Percentiles rank a stretch among this genome's conserved stretches.
Conservation (phyloP, 2,113 vertebrate species). For the Chaenogobius annularis region DNA sequence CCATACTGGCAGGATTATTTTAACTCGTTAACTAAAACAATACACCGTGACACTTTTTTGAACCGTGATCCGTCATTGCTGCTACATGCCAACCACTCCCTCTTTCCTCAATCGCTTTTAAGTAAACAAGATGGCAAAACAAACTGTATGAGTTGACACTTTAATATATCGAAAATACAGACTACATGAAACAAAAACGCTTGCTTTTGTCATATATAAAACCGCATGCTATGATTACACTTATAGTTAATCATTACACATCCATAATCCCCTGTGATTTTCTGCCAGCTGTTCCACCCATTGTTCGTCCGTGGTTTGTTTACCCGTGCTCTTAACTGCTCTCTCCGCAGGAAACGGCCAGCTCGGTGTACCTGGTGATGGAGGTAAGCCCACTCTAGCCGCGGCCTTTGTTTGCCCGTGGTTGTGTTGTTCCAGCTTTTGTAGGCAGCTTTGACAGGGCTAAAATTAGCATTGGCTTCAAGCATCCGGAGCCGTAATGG, state of each 20-base stretch:
- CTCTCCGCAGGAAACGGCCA: conserved; percentile 87
- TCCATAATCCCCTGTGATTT: neutral
- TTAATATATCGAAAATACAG: neutral
- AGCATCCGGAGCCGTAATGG: conserved; percentile 20
- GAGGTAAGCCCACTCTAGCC: conserved; percentile 83
- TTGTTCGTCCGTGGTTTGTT: conserved; percentile 54
- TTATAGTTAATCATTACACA: neutral
- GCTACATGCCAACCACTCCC: neutral
- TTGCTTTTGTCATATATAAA: too few species aligned
- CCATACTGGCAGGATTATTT: neutral
- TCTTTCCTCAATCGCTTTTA: neutral
- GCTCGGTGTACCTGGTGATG: conserved; percentile 98
- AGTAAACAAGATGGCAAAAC: neutral
- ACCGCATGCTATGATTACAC: neutral
- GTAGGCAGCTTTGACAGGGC: conserved; percentile 24
- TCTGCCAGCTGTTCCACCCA: conserved; percentile 28
- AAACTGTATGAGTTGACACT: neutral
- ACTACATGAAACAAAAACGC: too few species aligned
- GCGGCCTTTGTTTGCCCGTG: conserved; percentile 47
- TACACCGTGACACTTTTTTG: neutral
- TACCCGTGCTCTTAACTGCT: conserved; percentile 38
- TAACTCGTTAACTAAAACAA: too few species aligned
- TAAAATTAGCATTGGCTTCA: conserved; percentile 54
- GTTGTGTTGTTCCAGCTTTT: conserved; percentile 40
- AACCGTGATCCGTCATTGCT: neutral